Evolutionary conservation across 1,140 invertebrate species (phyloP), one percentile per base, ranked within the genome.

Genomic region (Apis laboriosa): DNA sequence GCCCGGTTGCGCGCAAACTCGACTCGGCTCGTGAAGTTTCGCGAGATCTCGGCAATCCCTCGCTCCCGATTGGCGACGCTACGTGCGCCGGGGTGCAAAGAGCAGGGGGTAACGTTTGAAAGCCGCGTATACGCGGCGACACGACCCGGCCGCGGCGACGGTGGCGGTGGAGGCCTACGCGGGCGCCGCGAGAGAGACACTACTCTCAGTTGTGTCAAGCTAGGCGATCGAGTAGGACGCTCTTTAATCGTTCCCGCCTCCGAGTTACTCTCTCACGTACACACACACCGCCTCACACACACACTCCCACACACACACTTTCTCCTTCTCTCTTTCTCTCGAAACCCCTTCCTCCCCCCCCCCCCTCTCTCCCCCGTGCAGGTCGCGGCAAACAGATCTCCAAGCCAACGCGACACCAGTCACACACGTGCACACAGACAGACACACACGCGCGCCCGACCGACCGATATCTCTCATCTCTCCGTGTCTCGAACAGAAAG

Each of bases 201-300:
- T 88, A 56, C 72, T 84, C 84, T 88, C 88, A 94, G 94, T 94
- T 93, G 94, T 94, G 94, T 94, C 92, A 94, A 92, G 93, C 92
- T 93, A 92, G 92, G 93, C 93, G 93, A 94, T 94, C 92, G 92
- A 94, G 93, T 92, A 94, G 93, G 91, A 94, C 94, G 94, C 92
- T 93, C 90, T 89, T 93, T 91, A 92, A 92, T 91, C 92, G 93
- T 93, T 94, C 92, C 80, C 92, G 93, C 92, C 91, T 94, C 89
- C 90, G 91, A 92, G 87, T 90, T 90, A 91, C 90, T 91, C 84
- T 84, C 84, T 83, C 83, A 84, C 88, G 79, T 80, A 86, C 84
- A 85, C 87, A 77, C 79, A 85, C 84, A 85, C 77, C 68, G 56
- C 55, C 66, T 21, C 89, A 90, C 87, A 89, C 90, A 80, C 72